A percentile compares a stretch with the other conserved stretches of the same genome.
Evolutionary conservation across 2,888 invertebrate species (phyloP).

Genomic region (Tetramorium bicarinatum): DNA sequence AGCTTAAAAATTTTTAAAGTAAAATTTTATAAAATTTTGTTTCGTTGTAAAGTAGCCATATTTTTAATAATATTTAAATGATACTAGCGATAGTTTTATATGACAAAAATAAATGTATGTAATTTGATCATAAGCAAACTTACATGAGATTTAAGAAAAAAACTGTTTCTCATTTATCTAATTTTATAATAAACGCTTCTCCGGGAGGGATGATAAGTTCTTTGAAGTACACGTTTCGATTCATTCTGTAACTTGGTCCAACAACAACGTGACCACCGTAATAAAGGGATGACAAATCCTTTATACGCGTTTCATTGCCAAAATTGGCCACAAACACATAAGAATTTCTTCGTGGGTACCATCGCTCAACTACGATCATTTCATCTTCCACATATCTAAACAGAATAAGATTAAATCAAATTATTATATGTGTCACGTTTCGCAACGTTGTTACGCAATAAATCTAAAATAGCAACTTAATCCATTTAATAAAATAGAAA

Average conservation of each 20-base stretch:
- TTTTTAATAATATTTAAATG: background rate
- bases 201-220: constrained; percentile 88
- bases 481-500: background rate
- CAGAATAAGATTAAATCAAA: constrained; percentile 35
- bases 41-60: constrained; percentile 23
- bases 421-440: background rate
- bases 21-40: constrained; percentile 6
- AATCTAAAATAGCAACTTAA: background rate
- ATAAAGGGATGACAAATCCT: constrained; percentile 92
- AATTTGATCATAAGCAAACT: background rate
- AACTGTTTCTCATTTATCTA: constrained; percentile 87
- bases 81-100: background rate
- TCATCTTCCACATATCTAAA: constrained; percentile 88
- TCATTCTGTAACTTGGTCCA: constrained; percentile 86
- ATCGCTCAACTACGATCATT: constrained; percentile 91
- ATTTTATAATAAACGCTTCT: constrained; percentile 89
- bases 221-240: constrained; percentile 87
- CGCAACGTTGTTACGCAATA: background rate
- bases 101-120: constrained; percentile 23
- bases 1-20: background rate
- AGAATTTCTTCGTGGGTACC: constrained; percentile 93
- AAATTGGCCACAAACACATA: constrained; percentile 93
- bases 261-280: constrained; percentile 91
- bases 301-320: constrained; percentile 88
- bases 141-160: background rate